These are phyloP conservation scores for Galerucella pusilla DNA, from an alignment of 2,888 invertebrate species.

Conservation along the genomic window DNA sequence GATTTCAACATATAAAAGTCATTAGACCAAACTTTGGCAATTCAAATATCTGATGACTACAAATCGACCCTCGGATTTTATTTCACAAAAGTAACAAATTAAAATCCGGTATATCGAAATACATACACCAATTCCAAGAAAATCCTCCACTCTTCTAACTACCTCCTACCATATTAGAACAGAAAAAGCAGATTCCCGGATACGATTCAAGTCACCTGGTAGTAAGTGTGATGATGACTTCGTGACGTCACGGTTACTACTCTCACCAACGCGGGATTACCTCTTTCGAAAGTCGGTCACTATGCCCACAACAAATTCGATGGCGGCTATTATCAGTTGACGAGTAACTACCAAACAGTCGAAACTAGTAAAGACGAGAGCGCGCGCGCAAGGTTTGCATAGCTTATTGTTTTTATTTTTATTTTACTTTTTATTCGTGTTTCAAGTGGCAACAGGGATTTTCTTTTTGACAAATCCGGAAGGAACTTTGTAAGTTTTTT, in stretches of 20 bases:
- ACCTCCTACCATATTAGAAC: not conserved
- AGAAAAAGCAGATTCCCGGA: conserved; percentile 52
- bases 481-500: not conserved
- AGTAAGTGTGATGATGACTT: conserved; percentile 45
- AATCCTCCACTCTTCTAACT: conserved; percentile 14
- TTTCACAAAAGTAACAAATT: not conserved
- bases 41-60: not conserved
- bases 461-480: not conserved
- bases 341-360: conserved; percentile 36
- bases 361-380: conserved; percentile 9
- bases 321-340: conserved; percentile 36
- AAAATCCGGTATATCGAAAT: conserved; percentile 16
- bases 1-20: not conserved
- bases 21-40: not conserved
- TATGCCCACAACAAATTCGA: conserved; percentile 52
- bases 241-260: conserved; percentile 55
- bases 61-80: conserved; percentile 10
- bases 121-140: conserved; percentile 8
- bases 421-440: not conserved
- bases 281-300: conserved; percentile 61
- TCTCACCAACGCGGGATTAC: conserved; percentile 58
- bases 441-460: not conserved
- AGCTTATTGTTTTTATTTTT: not conserved
- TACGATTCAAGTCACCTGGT: conserved; percentile 52
- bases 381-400: conserved; percentile 22